Evolutionary conservation across 2,797 vertebrate genomes (phyloP), one percentile per base, ranked within the genome.

Genomic region (Atherinosoma microstoma): DNA sequence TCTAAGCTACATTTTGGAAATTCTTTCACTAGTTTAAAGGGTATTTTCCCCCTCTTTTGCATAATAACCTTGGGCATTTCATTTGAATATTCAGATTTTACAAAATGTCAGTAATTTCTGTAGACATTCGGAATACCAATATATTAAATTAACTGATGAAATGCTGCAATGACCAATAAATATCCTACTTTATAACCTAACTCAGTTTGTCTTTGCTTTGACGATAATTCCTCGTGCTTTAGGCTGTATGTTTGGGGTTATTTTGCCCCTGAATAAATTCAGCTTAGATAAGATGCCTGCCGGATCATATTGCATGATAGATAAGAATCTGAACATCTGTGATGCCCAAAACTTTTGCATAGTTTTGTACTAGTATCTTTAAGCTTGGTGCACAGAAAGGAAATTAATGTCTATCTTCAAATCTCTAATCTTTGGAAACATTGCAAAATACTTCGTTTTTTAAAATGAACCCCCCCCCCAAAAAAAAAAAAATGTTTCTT

Each of bases 401-500:
- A 49, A n/a, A 49, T 22, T n/a, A 9, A 49, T 49, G n/a, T n/a
- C 20, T 20, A 49, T 49, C 20, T 49, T 22, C 18, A 22, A 66
- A 66, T 3, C 10, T 0, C 62, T 12, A 35, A 24, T 68, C 32
- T 66, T 63, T 53, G 24, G 15, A 56, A 67, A 12, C 9, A 2
- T 1, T 42, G 49, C 20, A 68, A 69, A 69, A 29, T 51, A 73
- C 20, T 18, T n/a, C 24, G 2, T 59, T 34, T 58, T 58, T 61
- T 75, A 27, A 27, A 27, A 27, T 27, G 24, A 27, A 1, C 24
- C 24, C 24, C 9, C 34, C 34, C 34, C 34, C 30, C 40, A 11
- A 34, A 54, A 40, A 40, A 12, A 11, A 12, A 4, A 54, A 54
- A 24, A 63, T 10, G 34, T 7, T 1, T 3, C 40, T 76, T 63